phyloP scores from a whole-genome alignment of 2,113 vertebrate species.

The Tenebrosternarchus preto region DNA sequence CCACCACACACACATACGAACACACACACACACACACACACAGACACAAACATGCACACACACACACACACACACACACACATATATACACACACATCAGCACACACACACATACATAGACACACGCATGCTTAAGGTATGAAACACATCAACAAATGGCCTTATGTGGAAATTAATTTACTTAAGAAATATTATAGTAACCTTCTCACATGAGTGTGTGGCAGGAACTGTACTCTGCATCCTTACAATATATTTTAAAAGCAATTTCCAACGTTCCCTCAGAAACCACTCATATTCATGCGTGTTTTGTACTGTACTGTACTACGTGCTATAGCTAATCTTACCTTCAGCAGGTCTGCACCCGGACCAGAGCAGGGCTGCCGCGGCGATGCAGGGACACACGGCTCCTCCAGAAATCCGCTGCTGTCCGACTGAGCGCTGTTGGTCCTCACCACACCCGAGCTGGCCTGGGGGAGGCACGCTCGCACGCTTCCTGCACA shows the following conservation, averaged over 20 bases:
- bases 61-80: slow-evolving; percentile 21
- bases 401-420: slow-evolving; percentile 79
- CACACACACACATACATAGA: slow-evolving; percentile 3
- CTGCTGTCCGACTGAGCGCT: slow-evolving; percentile 84
- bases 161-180: no score
- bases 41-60: slow-evolving; percentile 24
- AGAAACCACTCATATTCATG: neutral
- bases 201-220: no score
- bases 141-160: neutral
- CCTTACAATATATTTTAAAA: no score
- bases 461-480: slow-evolving; percentile 26
- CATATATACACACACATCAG: slow-evolving; percentile 2
- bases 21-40: slow-evolving; percentile 26
- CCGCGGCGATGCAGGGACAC: slow-evolving; percentile 62
- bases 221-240: no score
- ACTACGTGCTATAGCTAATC: neutral
- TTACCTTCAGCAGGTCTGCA: slow-evolving; percentile 64
- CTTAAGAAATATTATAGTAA: no score
- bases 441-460: slow-evolving; percentile 67
- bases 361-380: slow-evolving; percentile 44
- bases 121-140: neutral
- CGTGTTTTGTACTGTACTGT: neutral
- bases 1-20: slow-evolving; percentile 29
- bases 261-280: no score
- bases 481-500: slow-evolving; percentile 21